Evolutionary conservation across 2,888 invertebrate species (phyloP).

Genomic region (Venusia cambrica): DNA sequence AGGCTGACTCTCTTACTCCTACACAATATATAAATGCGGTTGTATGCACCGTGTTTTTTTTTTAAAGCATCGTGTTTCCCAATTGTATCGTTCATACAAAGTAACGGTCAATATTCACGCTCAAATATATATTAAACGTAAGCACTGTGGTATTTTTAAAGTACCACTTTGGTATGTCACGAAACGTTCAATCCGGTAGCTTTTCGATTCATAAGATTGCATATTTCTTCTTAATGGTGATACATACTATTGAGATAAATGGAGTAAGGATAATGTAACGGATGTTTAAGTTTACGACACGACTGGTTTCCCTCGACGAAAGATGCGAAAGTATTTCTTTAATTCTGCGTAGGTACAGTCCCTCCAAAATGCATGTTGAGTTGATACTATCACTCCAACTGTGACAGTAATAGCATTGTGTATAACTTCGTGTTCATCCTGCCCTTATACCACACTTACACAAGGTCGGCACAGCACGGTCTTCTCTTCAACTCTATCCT

Average conservation of each 20-base stretch:
- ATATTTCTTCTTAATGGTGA: conserved; percentile 29
- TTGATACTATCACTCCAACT: too few relatives aligned
- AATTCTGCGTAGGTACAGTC: too few relatives aligned
- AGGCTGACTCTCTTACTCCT: too few relatives aligned
- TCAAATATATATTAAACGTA: conserved; percentile 25
- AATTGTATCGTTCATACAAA: conserved; percentile 22
- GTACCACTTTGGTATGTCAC: conserved; percentile 24
- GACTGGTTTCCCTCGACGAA: conserved; percentile 21
- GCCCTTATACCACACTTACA: too few relatives aligned
- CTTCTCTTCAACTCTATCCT: too few relatives aligned
- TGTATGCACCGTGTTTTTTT: too few relatives aligned
- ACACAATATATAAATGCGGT: too few relatives aligned
- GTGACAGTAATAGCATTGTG: too few relatives aligned
- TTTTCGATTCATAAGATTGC: conserved; percentile 28
- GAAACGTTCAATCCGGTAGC: conserved; percentile 26
- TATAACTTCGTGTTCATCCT: too few relatives aligned
- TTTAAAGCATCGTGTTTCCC: conserved; percentile 24
- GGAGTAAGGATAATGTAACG: conserved; percentile 21
- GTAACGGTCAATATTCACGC: conserved; percentile 29
- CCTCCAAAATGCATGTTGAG: too few relatives aligned
- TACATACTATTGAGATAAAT: conserved; percentile 27
- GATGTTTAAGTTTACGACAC: conserved; percentile 22
- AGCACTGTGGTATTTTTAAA: conserved; percentile 25
- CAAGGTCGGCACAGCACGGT: too few relatives aligned
- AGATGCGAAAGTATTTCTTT: conserved; percentile 19